A percentile compares a stretch with the other conserved stretches of the same genome.
Conservation (phyloP, 2,797 vertebrate species). For the Typhlichthys eigenmanni region DNA sequence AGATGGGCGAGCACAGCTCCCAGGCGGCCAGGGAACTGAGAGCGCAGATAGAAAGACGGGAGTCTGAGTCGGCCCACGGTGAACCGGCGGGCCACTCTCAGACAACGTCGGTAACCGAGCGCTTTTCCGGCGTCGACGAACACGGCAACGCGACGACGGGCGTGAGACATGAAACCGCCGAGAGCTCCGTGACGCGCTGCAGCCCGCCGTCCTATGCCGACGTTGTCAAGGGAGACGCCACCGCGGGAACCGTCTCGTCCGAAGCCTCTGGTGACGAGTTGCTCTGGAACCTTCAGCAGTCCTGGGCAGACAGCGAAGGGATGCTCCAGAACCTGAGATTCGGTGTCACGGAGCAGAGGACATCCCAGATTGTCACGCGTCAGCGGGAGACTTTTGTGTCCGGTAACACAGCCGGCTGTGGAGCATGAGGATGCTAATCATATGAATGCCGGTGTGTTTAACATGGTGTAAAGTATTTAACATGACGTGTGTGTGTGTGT, state of each 20-base stretch:
- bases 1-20: constrained; percentile 78
- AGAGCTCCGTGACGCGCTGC: constrained; percentile 70
- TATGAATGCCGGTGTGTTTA: constrained; percentile 60
- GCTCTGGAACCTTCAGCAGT: constrained; percentile 85
- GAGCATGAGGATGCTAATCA: constrained; percentile 41
- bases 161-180: constrained; percentile 59
- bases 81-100: constrained; percentile 64
- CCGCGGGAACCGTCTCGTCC: constrained; percentile 73
- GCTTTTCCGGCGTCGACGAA: constrained; percentile 75
- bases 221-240: constrained; percentile 83
- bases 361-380: constrained; percentile 78
- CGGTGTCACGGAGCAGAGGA: constrained; percentile 79
- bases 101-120: constrained; percentile 67
- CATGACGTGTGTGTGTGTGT: constrained; percentile 32
- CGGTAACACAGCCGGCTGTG: constrained; percentile 79
- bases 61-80: constrained; percentile 43
- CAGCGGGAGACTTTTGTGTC: constrained; percentile 82
- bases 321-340: constrained; percentile 85
- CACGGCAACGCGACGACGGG: constrained; percentile 73
- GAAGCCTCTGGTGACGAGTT: constrained; percentile 80
- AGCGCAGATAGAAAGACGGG: constrained; percentile 72
- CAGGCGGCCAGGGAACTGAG: constrained; percentile 76
- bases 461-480: constrained; percentile 39
- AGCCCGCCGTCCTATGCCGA: constrained; percentile 91
- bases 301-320: constrained; percentile 86